These are phyloP conservation scores for Ptychodera flava DNA, from an alignment of 35 echinoderm and acorn worm genomes.

Conservation along the genomic window DNA sequence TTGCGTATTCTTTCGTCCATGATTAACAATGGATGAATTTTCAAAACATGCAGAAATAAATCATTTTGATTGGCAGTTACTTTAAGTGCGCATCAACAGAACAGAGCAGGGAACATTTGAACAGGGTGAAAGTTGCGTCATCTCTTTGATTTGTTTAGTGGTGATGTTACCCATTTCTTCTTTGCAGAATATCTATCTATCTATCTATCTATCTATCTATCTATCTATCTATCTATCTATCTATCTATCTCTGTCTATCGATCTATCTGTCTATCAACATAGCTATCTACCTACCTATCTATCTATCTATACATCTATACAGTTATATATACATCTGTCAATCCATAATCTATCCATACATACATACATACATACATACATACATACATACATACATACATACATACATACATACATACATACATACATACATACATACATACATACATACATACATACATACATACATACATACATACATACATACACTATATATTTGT, in stretches of 20 bases:
- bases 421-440: background rate
- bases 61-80: no score
- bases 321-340: background rate
- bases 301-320: background rate
- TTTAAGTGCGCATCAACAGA: no score
- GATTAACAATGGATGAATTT: no score
- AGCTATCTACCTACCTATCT: background rate
- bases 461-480: background rate
- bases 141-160: no score
- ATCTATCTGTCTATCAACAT: background rate
- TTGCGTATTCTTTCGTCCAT: no score
- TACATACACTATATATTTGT: no score
- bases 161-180: no score
- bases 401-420: background rate
- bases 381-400: conserved; percentile 2
- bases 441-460: background rate
- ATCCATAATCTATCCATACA: background rate
- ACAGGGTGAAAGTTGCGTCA: no score
- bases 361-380: conserved; percentile 2
- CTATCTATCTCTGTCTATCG: background rate
- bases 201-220: background rate
- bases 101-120: no score
- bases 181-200: background rate
- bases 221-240: background rate
- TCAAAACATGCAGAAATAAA: no score